Base-by-base conservation (phyloP, 2,888 invertebrate species). In the Argyresthia goedartella region DNA sequence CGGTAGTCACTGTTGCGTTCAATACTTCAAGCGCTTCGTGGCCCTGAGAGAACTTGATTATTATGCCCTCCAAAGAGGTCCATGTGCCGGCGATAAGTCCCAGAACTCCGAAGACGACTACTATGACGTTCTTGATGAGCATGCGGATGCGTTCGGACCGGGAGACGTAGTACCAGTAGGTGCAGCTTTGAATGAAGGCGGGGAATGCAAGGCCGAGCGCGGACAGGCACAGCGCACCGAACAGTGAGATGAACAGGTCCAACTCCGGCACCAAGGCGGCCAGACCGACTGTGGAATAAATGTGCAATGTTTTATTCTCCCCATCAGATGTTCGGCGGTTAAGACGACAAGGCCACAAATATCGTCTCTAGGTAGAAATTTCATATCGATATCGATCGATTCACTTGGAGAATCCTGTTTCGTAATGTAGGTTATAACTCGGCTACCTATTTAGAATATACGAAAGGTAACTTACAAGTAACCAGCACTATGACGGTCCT, bases 391-490 rank as follows among this genome's bases (percentile, higher is more conserved):
- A n/a, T n/a, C n/a, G n/a, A n/a, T n/a, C n/a, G n/a, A n/a, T n/a
- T n/a, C n/a, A n/a, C n/a, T n/a, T n/a, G n/a, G n/a, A n/a, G n/a
- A n/a, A n/a, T n/a, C n/a, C n/a, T n/a, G n/a, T n/a, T n/a, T n/a
- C n/a, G n/a, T n/a, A n/a, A n/a, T n/a, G n/a, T n/a, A n/a, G n/a
- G n/a, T n/a, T n/a, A n/a, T n/a, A n/a, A n/a, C n/a, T n/a, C n/a
- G n/a, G n/a, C n/a, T n/a, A n/a, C n/a, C n/a, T n/a, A n/a, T n/a
- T n/a, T n/a, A n/a, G n/a, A n/a, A n/a, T n/a, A n/a, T n/a, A n/a
- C n/a, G n/a, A n/a, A n/a, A n/a, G n/a, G n/a, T n/a, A n/a, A n/a
- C 95, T 93, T 84, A 97, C 97, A 95, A 50, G 97, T 97, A 42
- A 95, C 57, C 8, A 96, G 67, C 1, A 97, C 96, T 16, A 96